Evolutionary conservation across 1,140 invertebrate species (phyloP).

Genomic region (Nymphalis io): DNA sequence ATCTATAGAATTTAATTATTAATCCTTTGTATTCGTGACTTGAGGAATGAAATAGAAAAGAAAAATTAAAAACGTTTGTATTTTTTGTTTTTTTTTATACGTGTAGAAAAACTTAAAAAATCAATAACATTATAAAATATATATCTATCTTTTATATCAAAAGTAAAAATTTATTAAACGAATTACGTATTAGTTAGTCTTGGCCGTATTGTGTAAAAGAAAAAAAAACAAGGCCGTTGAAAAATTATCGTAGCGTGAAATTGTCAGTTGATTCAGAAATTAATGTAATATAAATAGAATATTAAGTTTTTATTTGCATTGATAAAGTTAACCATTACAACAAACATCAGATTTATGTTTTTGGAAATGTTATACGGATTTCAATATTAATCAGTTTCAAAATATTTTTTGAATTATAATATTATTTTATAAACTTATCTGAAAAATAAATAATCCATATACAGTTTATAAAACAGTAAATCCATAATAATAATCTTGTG

Average conservation of each 20-base stretch:
- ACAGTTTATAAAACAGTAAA: too few species aligned
- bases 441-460: too few species aligned
- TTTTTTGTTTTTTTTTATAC: too few species aligned
- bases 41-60: too few species aligned
- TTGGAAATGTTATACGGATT: too few species aligned
- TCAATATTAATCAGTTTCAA: too few species aligned
- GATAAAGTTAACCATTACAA: not conserved
- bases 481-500: too few species aligned
- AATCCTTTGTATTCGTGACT: too few species aligned
- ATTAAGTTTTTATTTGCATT: not conserved
- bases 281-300: slow-evolving; percentile 33
- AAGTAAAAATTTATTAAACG: slow-evolving; percentile 11
- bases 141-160: not conserved
- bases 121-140: not conserved
- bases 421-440: too few species aligned
- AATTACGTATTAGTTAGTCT: slow-evolving; percentile 29
- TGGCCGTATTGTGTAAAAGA: slow-evolving; percentile 25
- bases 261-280: slow-evolving; percentile 49
- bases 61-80: too few species aligned
- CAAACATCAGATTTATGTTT: not conserved
- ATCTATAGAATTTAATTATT: too few species aligned
- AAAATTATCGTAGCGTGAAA: slow-evolving; percentile 54
- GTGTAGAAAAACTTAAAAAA: not conserved
- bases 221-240: slow-evolving; percentile 47
- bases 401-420: too few species aligned